Evolutionary conservation across 2,113 vertebrate species (phyloP), one percentile per base, ranked within the genome.

Genomic region (Ceyx cyanopectus): DNA sequence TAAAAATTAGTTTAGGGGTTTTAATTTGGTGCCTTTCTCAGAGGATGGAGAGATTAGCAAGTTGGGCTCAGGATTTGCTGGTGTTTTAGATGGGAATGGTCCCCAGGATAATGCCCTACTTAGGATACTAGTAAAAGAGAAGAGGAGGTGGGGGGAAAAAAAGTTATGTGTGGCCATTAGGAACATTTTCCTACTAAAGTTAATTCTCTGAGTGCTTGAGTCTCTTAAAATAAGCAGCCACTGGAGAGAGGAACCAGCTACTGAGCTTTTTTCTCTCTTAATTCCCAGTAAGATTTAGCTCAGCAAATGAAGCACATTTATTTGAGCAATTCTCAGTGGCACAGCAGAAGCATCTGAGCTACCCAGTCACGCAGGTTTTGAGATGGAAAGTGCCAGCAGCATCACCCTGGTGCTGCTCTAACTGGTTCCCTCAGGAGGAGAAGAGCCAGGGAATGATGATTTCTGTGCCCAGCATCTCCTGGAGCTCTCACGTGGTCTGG

Each of bases 401-500:
- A 32, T 5, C 37, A 10, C 18, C 66, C 26, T 50, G 8, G 4
- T 70, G 9, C 1, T 1, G 2, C 81, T 89, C 66, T 58, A 41
- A 43, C 32, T 14, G 14, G 12, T 45, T 58, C 29, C 60, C 63
- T 60, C 4, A 3, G 87, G 61, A 78, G 16, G 43, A n/a, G 45
- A 12, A 24, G 60, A 72, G 24, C 29, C 8, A 8, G n/a, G 69
- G 41, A 40, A 23, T 43, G 41, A 40, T 37, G 46, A 5, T 21
- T 83, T 77, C 46, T 34, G 46, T 51, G 60, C 46, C 27, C 4
- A 41, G 18, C 30, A 19, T 56, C 76, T 50, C 48, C 19, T 46
- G 22, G 22, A 74, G 12, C 24, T 91, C 22, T 46, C 9, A 0
- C 0, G 0, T 3, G 22, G 63, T 26, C 8, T 51, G 16, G 51